A percentile compares a stretch with the other conserved stretches of the same genome.
Conservation (phyloP, 2,113 vertebrate species). For the Gobiocypris rarus region DNA sequence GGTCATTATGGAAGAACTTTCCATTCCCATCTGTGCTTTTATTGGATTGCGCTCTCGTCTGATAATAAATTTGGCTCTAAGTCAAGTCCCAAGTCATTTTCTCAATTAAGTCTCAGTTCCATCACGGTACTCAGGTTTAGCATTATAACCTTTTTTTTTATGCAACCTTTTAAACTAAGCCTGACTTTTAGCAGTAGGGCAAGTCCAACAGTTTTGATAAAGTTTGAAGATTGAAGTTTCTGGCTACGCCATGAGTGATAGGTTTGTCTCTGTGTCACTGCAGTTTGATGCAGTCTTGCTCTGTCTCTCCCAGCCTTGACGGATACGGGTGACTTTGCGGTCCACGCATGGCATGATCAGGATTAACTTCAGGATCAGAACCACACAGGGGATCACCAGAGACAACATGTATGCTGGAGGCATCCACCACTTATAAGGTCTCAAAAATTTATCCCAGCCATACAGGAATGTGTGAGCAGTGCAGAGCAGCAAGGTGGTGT, state of each 20-base stretch:
- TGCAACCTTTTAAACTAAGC: neutral
- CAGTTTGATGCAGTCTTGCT: slow-evolving; percentile 5
- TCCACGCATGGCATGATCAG: slow-evolving; percentile 86
- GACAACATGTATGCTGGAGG: slow-evolving; percentile 81
- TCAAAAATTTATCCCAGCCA: slow-evolving; percentile 82
- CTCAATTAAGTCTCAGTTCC: neutral
- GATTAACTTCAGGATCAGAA: slow-evolving; percentile 83
- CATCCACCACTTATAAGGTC: slow-evolving; percentile 80
- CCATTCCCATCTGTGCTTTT: too few species aligned
- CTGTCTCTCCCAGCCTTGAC: slow-evolving; percentile 88
- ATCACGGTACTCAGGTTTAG: neutral
- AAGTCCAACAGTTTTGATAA: neutral
- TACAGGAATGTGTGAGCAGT: slow-evolving; percentile 84
- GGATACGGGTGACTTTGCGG: slow-evolving; percentile 79
- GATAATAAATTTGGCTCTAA: neutral
- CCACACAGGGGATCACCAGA: slow-evolving; percentile 82
- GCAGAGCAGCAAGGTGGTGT: slow-evolving; percentile 84
- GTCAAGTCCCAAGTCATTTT: neutral
- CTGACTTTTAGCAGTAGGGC: neutral
- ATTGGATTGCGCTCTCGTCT: too few species aligned
- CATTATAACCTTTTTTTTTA: neutral
- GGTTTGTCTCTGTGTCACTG: slow-evolving; percentile 36
- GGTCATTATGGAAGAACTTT: too few species aligned
- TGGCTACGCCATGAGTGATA: slow-evolving; percentile 60
- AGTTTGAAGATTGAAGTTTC: neutral